Evolutionary conservation across 2,797 vertebrate species (phyloP).

Genomic region (Halcyon chelicuti): DNA sequence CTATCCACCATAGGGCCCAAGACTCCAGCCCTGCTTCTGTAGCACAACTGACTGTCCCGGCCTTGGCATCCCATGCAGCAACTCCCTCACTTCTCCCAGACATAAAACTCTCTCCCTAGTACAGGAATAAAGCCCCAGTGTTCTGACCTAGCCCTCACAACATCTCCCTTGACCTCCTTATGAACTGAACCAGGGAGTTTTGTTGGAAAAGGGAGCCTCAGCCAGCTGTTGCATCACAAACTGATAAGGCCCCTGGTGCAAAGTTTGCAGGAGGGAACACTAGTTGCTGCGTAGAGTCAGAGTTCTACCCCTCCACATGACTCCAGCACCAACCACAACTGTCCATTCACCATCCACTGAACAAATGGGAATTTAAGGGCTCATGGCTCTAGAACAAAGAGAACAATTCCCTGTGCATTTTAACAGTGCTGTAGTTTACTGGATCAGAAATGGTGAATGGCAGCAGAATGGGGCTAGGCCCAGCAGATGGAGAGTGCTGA

Average conservation of each 20-base stretch:
- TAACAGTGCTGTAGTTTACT: constrained; percentile 50
- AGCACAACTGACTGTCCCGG: not conserved
- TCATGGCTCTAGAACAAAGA: constrained; percentile 55
- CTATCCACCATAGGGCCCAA: rapidly evolving
- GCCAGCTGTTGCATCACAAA: not conserved
- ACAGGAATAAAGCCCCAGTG: not conserved
- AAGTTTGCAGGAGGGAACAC: not conserved
- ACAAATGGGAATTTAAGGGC: constrained; percentile 66
- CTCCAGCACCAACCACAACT: not conserved
- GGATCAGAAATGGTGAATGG: constrained; percentile 64
- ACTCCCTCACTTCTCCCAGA: not conserved
- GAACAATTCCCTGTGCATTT: constrained; percentile 70
- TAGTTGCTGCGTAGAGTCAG: not conserved
- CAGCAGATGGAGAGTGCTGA: not conserved
- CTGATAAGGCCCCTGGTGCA: not conserved
- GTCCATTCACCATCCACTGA: constrained; percentile 58
- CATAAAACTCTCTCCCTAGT: not conserved
- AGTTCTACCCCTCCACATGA: not conserved
- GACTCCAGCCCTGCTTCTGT: not conserved
- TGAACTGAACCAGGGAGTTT: not conserved
- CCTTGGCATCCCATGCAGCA: not conserved
- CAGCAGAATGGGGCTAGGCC: not conserved
- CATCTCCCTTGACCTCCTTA: not conserved
- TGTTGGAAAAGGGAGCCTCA: not conserved
- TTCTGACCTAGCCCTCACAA: not conserved